A percentile compares a stretch with the other conserved stretches of the same genome.
Evolutionary conservation across 30 jellyfish, hydroid and myxozoan species (phyloP).

Genomic region (Hydractinia echinata): DNA sequence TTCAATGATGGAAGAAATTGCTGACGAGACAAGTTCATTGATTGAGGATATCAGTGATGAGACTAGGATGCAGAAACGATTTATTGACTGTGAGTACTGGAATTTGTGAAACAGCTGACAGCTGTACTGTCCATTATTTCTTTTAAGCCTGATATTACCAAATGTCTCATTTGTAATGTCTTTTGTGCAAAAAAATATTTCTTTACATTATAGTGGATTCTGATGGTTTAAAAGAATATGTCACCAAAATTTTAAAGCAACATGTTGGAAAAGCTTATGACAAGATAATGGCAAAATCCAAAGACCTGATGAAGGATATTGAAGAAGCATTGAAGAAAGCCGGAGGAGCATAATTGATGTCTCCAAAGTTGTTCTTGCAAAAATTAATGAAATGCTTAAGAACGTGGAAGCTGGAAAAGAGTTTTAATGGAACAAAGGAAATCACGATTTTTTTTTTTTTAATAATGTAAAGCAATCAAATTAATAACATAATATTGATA

Average conservation of each 20-base stretch:
- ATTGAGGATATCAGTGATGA: not conserved
- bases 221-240: not conserved
- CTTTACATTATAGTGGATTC: no score
- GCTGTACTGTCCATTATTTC: no score
- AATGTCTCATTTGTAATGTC: no score
- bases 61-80: not conserved
- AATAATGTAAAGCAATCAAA: no score
- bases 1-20: slow-evolving; percentile 8
- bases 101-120: not conserved
- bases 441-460: no score
- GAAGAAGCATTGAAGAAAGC: slow-evolving; percentile 2
- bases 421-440: no score
- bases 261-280: slow-evolving; percentile 1
- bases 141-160: no score
- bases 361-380: not conserved
- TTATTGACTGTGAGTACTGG: not conserved
- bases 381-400: not conserved
- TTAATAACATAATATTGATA: no score
- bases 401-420: not conserved
- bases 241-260: not conserved
- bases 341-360: slow-evolving; percentile 8
- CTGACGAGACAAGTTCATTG: not conserved
- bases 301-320: not conserved
- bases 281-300: not conserved
- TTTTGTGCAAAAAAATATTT: no score